Evolutionary conservation across 2,888 invertebrate genomes (phyloP).

Genomic region (Drosophila barbarae): DNA sequence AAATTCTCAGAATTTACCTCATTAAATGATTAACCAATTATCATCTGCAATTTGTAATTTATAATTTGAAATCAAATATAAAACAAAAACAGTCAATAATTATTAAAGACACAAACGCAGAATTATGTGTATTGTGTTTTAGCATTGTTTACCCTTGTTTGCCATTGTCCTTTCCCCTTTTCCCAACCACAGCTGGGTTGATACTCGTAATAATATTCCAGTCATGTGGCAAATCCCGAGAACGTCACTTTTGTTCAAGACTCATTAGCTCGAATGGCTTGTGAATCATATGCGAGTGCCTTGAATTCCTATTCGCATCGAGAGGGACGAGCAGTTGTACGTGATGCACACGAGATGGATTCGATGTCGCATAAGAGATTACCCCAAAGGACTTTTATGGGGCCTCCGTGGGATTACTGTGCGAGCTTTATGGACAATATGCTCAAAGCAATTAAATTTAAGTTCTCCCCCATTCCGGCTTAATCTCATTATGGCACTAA

Average conservation of each 20-base stretch:
- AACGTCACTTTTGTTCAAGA: constrained; percentile 14
- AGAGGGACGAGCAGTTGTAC: constrained; percentile 7
- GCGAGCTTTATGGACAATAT: constrained; percentile 1
- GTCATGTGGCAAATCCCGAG: constrained; percentile 25
- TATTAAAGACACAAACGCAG: too few relatives aligned
- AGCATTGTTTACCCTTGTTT: constrained; percentile 1
- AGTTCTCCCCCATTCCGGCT: constrained; percentile 2
- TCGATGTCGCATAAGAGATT: constrained; percentile 7
- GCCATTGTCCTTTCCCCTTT: background rate
- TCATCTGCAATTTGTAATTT: background rate
- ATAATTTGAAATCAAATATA: background rate
- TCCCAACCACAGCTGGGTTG: background rate
- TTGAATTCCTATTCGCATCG: constrained; percentile 19
- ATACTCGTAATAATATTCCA: constrained; percentile 14
- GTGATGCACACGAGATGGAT: constrained; percentile 16
- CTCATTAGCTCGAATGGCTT: constrained; percentile 21
- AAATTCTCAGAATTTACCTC: background rate
- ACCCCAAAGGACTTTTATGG: constrained; percentile 1
- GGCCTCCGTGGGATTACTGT: background rate
- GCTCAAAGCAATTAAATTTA: constrained; percentile 18
- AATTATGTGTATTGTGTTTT: background rate
- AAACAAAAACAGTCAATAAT: too few relatives aligned
- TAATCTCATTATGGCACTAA: constrained; percentile 33
- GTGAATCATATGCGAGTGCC: constrained; percentile 24
- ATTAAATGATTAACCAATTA: background rate